phyloP scores from a whole-genome alignment of 2,888 invertebrate species.

The Hirtodrosophila trivittata region DNA sequence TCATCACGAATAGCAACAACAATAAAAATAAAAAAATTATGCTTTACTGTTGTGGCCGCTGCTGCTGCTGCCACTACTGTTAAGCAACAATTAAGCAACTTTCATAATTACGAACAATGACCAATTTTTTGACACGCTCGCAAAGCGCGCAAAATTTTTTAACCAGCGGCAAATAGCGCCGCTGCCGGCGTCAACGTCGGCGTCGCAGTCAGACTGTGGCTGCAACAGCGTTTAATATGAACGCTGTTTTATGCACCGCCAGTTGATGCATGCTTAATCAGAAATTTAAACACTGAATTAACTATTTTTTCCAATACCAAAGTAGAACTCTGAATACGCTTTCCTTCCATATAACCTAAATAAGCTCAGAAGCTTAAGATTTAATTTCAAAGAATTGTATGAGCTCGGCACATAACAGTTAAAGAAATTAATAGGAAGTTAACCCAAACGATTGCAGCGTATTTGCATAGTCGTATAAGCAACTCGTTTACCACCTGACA shows the following conservation, averaged over 20 bases:
- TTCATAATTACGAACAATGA: constrained; percentile 80
- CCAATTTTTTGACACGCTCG: constrained; percentile 79
- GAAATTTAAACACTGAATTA: constrained; percentile 55
- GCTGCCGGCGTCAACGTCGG: constrained; percentile 8
- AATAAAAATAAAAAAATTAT: constrained; percentile 17
- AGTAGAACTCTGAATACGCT: constrained; percentile 37
- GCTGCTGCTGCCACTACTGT: constrained; percentile 57
- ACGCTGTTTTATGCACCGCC: constrained; percentile 45
- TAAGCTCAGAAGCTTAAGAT: too few relatives aligned
- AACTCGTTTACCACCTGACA: constrained; percentile 47
- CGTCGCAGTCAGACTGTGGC: not conserved
- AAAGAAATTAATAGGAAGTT: too few relatives aligned
- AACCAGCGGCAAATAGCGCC: constrained; percentile 69
- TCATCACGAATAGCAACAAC: constrained; percentile 7
- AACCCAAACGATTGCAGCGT: constrained; percentile 4
- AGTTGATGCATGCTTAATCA: constrained; percentile 61
- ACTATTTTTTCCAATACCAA: constrained; percentile 37
- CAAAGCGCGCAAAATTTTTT: constrained; percentile 74
- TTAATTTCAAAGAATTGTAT: too few relatives aligned
- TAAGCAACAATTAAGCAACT: constrained; percentile 80
- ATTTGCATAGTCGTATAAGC: constrained; percentile 8
- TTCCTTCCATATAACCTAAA: too few relatives aligned
- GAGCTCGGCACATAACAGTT: too few relatives aligned
- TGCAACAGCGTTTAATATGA: constrained; percentile 27
- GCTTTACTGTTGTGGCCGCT: constrained; percentile 35